Conservation (phyloP, 2,113 vertebrate species). For the Puma concolor region DNA sequence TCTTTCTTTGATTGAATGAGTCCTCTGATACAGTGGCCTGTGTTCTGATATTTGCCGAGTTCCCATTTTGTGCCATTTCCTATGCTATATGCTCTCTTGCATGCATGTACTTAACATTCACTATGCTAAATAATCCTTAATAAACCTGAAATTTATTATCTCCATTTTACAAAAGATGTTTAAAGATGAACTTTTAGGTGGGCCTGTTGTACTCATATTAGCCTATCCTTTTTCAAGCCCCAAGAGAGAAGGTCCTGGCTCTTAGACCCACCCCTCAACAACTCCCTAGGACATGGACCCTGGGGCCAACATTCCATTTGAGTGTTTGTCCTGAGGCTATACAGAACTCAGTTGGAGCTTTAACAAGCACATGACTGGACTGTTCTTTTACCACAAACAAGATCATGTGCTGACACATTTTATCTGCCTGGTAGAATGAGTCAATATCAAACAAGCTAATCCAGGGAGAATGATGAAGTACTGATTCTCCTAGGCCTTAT, state of each 20-base stretch:
- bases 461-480: slow-evolving; percentile 34
- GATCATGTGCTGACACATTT: slow-evolving; percentile 53
- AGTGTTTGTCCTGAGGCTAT: background rate
- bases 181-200: background rate
- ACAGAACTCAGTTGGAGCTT: slow-evolving; percentile 54
- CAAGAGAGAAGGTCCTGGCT: background rate
- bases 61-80: background rate
- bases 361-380: slow-evolving; percentile 43
- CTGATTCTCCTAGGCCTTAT: slow-evolving; percentile 58
- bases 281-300: background rate
- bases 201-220: background rate
- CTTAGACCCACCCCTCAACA: background rate
- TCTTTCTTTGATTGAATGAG: background rate
- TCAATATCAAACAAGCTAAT: slow-evolving; percentile 60
- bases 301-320: background rate
- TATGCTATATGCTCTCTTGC: background rate
- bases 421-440: slow-evolving; percentile 60
- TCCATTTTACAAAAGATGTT: background rate
- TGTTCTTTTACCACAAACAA: slow-evolving; percentile 50
- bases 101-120: background rate
- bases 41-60: background rate
- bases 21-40: background rate
- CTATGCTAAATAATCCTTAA: background rate
- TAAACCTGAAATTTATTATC: background rate
- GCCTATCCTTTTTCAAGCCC: background rate